Evolutionary conservation across 2,797 vertebrate genomes (phyloP), one percentile per base, ranked within the genome.

Genomic region (Gobionotothen gibberifrons): DNA sequence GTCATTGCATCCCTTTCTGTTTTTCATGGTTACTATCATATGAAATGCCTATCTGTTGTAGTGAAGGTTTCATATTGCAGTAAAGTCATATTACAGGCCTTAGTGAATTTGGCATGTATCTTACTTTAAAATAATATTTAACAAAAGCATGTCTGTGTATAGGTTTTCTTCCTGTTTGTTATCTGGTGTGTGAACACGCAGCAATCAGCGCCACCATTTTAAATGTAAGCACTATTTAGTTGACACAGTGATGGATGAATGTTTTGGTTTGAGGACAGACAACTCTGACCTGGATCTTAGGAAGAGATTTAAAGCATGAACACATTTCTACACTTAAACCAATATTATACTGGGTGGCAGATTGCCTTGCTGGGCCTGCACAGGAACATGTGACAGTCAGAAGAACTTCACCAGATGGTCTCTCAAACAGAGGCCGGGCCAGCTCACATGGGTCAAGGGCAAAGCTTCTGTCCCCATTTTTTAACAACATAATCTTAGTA

Each of bases 391-490:
- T 90, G 87, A 89, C 84, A 1, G 79, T 77, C 83, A 74, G 81
- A 87, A 64, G 74, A 87, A 87, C 60, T 75, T 85, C 85, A 92
- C 79, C 93, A 94, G 92, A 93, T 93, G 93, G 93, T 85, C 87
- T 83, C 86, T 79, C 87, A 84, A 79, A 89, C 71, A 84, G 81
- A 81, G 81, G 82, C 80, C 78, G 47, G 85, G 78, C 39, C 76
- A 69, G 79, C 76, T 83, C 82, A 73, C 26, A 58, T 26, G 73
- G 74, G 85, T 68, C 67, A 69, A 91, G 84, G 81, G 54, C 78
- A 86, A 86, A 87, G 74, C 75, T 84, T 76, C 57, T 65, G 73
- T 86, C 51, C 87, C 72, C 51, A 64, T 87, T 87, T 84, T 12
- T 74, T 43, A 67, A 83, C 72, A 71, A 57, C 60, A 65, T 92